Evolutionary conservation across 2,113 vertebrate species (phyloP).

Genomic region (Pseudonaja textilis): DNA sequence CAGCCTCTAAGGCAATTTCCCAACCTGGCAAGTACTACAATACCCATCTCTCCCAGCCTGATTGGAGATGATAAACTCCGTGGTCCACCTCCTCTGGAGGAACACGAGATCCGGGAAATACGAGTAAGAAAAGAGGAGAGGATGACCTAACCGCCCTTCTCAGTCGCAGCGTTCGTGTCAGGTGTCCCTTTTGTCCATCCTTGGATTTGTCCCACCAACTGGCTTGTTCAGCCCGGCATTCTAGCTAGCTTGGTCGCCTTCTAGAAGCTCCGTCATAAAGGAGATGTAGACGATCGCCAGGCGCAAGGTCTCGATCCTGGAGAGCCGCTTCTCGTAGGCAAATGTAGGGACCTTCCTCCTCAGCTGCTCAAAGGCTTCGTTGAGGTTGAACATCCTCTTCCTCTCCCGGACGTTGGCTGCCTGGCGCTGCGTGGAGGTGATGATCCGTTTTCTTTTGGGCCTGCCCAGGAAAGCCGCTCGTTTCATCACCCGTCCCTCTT

Average conservation of each 20-base stretch:
- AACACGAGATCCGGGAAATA: background rate
- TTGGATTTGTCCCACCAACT: background rate
- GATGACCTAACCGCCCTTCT: background rate
- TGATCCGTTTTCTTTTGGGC: conserved; percentile 84
- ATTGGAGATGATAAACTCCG: background rate
- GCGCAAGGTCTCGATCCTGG: conserved; percentile 92
- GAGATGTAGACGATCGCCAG: conserved; percentile 96
- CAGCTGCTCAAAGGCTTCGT: conserved; percentile 88
- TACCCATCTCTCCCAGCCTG: background rate
- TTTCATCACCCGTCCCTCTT: background rate
- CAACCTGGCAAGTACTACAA: background rate
- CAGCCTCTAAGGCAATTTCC: background rate
- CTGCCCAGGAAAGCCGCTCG: conserved; percentile 60
- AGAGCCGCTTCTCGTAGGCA: conserved; percentile 88
- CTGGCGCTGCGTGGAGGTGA: conserved; percentile 89
- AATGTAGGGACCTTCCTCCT: conserved; percentile 75
- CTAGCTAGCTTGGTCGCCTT: background rate
- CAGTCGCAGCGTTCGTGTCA: background rate
- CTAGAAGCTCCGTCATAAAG: conserved; percentile 93
- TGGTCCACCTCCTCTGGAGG: background rate
- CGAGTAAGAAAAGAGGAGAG: background rate
- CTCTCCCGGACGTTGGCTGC: conserved; percentile 94
- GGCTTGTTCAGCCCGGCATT: background rate
- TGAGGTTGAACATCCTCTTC: conserved; percentile 94
- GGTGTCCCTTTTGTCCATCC: background rate